Evolutionary conservation across 2,113 vertebrate species (phyloP), one percentile per base, ranked within the genome.

Genomic region (Nibea albiflora): DNA sequence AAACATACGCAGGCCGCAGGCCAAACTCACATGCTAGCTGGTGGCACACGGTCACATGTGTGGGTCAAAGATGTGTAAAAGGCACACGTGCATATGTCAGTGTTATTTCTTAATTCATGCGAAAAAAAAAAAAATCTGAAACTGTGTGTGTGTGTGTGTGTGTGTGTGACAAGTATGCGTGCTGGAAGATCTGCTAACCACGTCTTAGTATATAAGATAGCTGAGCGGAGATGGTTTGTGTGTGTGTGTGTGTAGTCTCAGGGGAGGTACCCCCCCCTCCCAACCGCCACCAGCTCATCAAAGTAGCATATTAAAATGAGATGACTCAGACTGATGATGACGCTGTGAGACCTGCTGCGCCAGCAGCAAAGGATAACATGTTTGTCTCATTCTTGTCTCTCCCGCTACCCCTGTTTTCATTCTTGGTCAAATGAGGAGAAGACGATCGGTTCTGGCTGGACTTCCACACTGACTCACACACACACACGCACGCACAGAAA

Each of bases 301-400:
- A 88, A 92, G 85, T 61, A 91, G 78, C 88, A 70, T 90, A 90
- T 92, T 90, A 91, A 90, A 92, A 91, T 81, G 78, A 90, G 87
- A 90, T 91, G 90, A 94, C 66, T 93, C 90, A 93, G 84, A 78
- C 84, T 76, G 81, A 85, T 47, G 77, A 84, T 88, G 91, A 90
- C 12, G 78, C 85, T 88, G 64, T 81, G 85, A 91, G 88, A 90
- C 78, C 69, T 15, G 76, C 87, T 84, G 83, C 19, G 71, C 74
- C 73, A 91, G 83, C 87, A 89, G 63, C 78, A 64, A 22, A 80
- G 58, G 77, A 72, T 67, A 80, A 72, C 71, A 65, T 88, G 83
- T 80, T 86, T 76, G 58, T 84, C 75, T 85, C 68, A 11, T 80
- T 71, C 84, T 78, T n/a, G 39, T 85, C 68, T 78, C 24, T n/a